These are phyloP conservation scores for Gorsachius magnificus DNA, from an alignment of 2,797 vertebrate genomes.

Conservation along the genomic window DNA sequence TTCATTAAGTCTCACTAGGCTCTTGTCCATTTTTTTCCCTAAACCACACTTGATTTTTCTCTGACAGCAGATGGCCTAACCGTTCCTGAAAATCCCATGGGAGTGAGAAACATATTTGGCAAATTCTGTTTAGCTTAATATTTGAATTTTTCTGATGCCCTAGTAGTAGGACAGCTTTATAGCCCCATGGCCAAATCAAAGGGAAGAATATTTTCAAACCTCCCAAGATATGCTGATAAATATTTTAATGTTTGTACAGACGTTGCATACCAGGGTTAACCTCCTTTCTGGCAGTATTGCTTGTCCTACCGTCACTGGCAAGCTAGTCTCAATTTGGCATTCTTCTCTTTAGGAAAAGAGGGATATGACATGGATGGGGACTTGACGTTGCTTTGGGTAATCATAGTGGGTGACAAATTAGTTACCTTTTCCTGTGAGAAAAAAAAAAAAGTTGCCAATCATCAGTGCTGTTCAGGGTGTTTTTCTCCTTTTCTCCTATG, in stretches of 20 bases:
- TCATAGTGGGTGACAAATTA: background rate
- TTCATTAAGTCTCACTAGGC: conserved; percentile 61
- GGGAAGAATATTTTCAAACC: background rate
- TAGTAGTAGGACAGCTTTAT: conserved; percentile 27
- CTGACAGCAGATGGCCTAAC: conserved; percentile 60
- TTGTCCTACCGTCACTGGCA: background rate
- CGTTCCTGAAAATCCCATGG: conserved; percentile 26
- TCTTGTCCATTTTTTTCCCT: conserved; percentile 42
- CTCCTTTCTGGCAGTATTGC: background rate
- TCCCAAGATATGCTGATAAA: background rate
- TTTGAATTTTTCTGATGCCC: conserved; percentile 43
- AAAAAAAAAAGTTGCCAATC: background rate
- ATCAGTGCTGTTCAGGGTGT: background rate
- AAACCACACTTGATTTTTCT: conserved; percentile 39
- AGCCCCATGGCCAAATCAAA: conserved; percentile 27
- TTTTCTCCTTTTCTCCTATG: background rate
- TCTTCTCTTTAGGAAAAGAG: background rate
- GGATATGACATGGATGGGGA: background rate
- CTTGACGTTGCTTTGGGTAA: background rate
- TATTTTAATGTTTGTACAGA: background rate
- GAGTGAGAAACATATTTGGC: conserved; percentile 59
- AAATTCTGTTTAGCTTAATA: conserved; percentile 32
- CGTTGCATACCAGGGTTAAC: background rate
- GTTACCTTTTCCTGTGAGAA: background rate
- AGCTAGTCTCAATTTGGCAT: background rate